Evolutionary conservation across 2,113 vertebrate species (phyloP).

Genomic region (Ctenodactylus gundi): DNA sequence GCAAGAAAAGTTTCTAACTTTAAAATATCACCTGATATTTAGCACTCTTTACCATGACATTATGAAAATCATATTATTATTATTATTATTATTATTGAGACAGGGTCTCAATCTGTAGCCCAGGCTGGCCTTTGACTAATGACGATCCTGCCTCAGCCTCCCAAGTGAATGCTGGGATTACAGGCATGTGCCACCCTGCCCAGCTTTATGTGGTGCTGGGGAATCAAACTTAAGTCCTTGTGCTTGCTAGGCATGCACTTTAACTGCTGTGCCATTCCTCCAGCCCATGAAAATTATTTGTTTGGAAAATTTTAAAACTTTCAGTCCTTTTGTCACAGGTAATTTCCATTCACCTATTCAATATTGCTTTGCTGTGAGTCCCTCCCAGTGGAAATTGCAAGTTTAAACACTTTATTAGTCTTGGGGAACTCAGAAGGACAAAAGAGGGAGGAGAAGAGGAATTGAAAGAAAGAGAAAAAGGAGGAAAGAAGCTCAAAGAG

Average conservation of each 20-base stretch:
- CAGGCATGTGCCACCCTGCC: no score
- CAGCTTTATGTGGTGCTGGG: no score
- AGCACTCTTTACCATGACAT: constrained; percentile 1
- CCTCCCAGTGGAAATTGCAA: not conserved
- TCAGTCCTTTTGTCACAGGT: not conserved
- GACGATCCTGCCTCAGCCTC: no score
- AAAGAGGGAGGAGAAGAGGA: not conserved
- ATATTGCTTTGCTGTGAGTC: not conserved
- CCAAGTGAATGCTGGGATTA: no score
- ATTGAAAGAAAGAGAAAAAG: not conserved
- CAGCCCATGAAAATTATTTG: constrained; percentile 38
- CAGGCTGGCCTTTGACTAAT: no score
- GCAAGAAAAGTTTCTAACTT: not conserved
- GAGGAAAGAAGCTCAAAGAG: not conserved
- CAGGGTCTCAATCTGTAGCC: no score
- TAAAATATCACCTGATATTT: constrained; percentile 12
- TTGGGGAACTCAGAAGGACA: not conserved
- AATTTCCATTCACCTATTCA: not conserved
- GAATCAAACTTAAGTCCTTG: no score
- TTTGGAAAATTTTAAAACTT: not conserved
- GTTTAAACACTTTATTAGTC: not conserved
- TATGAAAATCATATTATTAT: constrained; percentile 39
- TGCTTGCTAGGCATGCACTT: no score
- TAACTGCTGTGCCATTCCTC: no score
- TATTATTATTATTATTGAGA: no score